These are phyloP conservation scores for Cherax quadricarinatus DNA, from an alignment of 1,140 invertebrate genomes.

Conservation along the genomic window DNA sequence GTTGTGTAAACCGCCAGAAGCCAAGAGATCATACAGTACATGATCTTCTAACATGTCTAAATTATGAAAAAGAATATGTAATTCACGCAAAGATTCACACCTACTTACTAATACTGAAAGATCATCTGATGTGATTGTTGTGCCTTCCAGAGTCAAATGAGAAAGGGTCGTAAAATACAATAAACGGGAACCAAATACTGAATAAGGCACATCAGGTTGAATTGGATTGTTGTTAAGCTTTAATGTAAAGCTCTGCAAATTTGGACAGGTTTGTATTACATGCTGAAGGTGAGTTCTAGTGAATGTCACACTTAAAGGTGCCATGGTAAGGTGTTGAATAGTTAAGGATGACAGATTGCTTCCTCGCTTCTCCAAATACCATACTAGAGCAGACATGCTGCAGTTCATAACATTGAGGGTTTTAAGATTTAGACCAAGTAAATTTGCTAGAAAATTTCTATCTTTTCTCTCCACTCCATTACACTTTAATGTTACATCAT, in stretches of 20 bases:
- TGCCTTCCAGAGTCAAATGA: slow-evolving; percentile 49
- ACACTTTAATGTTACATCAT: slow-evolving; percentile 55
- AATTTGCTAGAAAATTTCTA: slow-evolving; percentile 62
- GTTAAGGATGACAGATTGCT: slow-evolving; percentile 5
- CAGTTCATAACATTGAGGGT: slow-evolving; percentile 65
- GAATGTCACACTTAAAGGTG: slow-evolving; percentile 50
- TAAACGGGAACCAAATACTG: slow-evolving; percentile 41
- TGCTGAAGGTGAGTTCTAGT: slow-evolving; percentile 62
- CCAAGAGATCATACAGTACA: slow-evolving; percentile 48
- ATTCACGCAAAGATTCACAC: slow-evolving; percentile 26
- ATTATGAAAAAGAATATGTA: slow-evolving; percentile 59
- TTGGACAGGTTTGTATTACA: slow-evolving; percentile 60
- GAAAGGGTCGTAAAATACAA: slow-evolving; percentile 51
- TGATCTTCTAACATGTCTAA: slow-evolving; percentile 59
- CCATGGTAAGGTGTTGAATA: slow-evolving; percentile 56
- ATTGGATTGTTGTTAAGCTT: slow-evolving; percentile 61
- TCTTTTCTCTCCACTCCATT: slow-evolving; percentile 66
- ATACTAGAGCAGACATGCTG: slow-evolving; percentile 52
- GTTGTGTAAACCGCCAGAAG: slow-evolving; percentile 38
- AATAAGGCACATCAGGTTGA: slow-evolving; percentile 61
- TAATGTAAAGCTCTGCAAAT: slow-evolving; percentile 42
- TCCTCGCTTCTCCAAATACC: slow-evolving; percentile 52
- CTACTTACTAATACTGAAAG: slow-evolving; percentile 49
- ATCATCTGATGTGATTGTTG: slow-evolving; percentile 54
- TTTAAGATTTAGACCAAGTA: slow-evolving; percentile 40